Conservation (phyloP, 2,888 invertebrate species). For the Mesorhabditis sp. region DNA sequence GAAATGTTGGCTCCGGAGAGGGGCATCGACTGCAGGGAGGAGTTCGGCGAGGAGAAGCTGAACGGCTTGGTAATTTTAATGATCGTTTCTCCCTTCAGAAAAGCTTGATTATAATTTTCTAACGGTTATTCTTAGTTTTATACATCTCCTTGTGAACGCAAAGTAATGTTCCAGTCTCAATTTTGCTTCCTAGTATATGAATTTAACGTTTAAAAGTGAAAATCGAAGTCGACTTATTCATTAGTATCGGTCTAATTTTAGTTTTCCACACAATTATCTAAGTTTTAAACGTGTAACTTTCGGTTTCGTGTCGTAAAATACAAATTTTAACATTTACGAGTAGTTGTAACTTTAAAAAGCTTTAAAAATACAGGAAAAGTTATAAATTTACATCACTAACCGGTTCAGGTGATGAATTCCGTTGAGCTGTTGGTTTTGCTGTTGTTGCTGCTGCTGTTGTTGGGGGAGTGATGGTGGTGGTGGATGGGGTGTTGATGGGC, state of each 20-base stretch:
- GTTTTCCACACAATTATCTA: neutral
- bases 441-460: conserved; percentile 7
- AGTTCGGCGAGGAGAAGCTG: neutral
- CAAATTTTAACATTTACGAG: neutral
- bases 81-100: too few relatives aligned
- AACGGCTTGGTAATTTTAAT: neutral
- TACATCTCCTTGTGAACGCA: too few relatives aligned
- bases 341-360: too few relatives aligned
- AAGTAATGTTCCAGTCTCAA: too few relatives aligned
- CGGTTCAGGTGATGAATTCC: neutral
- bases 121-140: too few relatives aligned
- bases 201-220: too few relatives aligned
- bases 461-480: conserved; percentile 9
- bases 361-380: too few relatives aligned
- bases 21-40: neutral
- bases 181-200: too few relatives aligned
- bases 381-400: neutral
- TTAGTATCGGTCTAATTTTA: neutral
- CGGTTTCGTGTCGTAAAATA: neutral
- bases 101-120: too few relatives aligned
- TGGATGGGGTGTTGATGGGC: conserved; percentile 1
- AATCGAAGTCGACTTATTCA: too few relatives aligned
- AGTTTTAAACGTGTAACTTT: neutral
- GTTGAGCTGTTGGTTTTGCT: neutral
- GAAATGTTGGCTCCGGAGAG: neutral